Evolutionary conservation across 2,113 vertebrate species (phyloP).

Genomic region (Mesoclemmys tuberculata): DNA sequence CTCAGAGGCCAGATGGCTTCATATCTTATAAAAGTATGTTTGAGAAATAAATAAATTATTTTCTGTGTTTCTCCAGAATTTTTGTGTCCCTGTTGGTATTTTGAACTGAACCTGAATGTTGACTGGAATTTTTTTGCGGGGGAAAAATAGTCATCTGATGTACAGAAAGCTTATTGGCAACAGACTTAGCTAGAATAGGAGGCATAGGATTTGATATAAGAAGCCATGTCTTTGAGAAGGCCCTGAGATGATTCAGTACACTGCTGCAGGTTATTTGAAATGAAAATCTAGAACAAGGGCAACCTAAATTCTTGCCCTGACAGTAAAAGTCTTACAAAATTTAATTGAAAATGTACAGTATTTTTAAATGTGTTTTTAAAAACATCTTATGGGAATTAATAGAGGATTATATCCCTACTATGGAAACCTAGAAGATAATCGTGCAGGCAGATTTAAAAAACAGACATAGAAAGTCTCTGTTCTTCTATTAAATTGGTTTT

Average conservation of each 20-base stretch:
- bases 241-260: neutral
- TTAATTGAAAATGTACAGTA: neutral
- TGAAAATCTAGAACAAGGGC: neutral
- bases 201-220: neutral
- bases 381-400: neutral
- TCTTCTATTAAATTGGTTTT: neutral
- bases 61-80: neutral
- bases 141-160: neutral
- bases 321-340: neutral
- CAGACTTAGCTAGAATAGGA: neutral
- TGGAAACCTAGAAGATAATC: neutral
- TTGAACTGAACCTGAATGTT: neutral
- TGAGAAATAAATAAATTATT: neutral
- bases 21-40: neutral
- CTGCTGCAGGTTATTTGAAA: neutral
- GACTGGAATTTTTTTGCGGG: too few relatives aligned
- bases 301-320: neutral
- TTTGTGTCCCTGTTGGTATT: neutral
- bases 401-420: neutral
- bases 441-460: too few relatives aligned
- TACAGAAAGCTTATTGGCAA: neutral
- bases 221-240: neutral
- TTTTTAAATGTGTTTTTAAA: neutral
- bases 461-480: too few relatives aligned
- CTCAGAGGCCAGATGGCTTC: neutral